Percentiles rank a stretch among this genome's conserved stretches.
Conservation (phyloP, 2,113 vertebrate species). For the Anthoscopus minutus region DNA sequence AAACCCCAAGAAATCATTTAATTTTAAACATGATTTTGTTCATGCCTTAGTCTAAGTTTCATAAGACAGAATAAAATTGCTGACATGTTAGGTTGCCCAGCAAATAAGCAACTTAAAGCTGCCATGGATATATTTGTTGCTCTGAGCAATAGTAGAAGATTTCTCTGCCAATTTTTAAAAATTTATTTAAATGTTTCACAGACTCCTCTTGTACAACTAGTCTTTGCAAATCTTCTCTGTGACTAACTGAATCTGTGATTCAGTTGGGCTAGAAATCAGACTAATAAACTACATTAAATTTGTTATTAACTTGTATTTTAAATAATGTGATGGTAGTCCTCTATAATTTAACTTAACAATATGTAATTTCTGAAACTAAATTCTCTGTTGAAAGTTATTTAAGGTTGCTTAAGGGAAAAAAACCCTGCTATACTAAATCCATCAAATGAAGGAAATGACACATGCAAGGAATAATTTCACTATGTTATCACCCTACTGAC, state of each 20-base stretch:
- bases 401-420: slow-evolving; percentile 2
- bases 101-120: not conserved
- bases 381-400: not conserved
- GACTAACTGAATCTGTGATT: not conserved
- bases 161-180: not conserved
- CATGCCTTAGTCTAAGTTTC: not conserved
- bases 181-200: not conserved
- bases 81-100: not conserved
- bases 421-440: not conserved
- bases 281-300: not conserved
- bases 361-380: not conserved
- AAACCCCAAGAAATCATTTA: not conserved
- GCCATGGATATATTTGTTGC: not conserved
- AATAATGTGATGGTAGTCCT: not conserved
- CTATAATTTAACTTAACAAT: not conserved
- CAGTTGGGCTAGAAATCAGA: not conserved
- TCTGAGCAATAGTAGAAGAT: not conserved
- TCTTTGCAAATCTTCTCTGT: not conserved
- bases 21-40: slow-evolving; percentile 1
- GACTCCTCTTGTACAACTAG: not conserved
- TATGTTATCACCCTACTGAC: not conserved
- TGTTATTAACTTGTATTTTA: not conserved
- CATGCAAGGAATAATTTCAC: not conserved
- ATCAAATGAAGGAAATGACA: slow-evolving; percentile 1
- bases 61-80: not conserved